Evolutionary conservation across 2,888 invertebrate species (phyloP).

Genomic region (Drosophila ustulata): DNA sequence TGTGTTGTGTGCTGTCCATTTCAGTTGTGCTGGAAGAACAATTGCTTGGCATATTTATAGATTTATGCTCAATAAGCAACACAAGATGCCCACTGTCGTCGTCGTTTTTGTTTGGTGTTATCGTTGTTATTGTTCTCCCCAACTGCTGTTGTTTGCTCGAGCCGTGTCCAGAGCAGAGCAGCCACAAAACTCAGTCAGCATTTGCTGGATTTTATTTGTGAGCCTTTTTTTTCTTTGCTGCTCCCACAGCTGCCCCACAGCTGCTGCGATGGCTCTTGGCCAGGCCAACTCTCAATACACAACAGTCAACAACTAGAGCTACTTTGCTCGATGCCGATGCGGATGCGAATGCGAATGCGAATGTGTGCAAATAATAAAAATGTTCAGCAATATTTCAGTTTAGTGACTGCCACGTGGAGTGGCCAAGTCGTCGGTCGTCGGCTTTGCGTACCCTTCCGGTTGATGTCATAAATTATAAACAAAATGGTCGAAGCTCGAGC

Average conservation of each 20-base stretch:
- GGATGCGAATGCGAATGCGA: conserved; percentile 20
- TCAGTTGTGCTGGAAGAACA: conserved; percentile 40
- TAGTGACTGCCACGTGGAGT: conserved; percentile 33
- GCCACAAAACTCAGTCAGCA: conserved; percentile 58
- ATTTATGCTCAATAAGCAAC: conserved; percentile 57
- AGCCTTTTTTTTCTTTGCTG: conserved; percentile 40
- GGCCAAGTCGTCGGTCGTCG: conserved; percentile 21
- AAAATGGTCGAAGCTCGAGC: conserved; percentile 50
- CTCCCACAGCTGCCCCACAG: conserved; percentile 11
- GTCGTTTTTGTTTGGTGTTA: conserved; percentile 8
- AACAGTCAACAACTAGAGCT: conserved; percentile 52
- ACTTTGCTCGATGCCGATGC: conserved; percentile 41
- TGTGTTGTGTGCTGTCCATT: conserved; percentile 16
- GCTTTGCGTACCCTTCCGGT: conserved; percentile 47
- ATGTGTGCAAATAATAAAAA: conserved; percentile 69
- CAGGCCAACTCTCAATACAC: conserved; percentile 46
- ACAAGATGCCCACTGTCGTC: conserved; percentile 42
- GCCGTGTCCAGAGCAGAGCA: conserved; percentile 49
- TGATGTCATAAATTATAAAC: conserved; percentile 62
- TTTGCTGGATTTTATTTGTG: conserved; percentile 48
- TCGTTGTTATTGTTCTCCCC: conserved; percentile 32
- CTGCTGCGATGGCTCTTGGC: conserved; percentile 8
- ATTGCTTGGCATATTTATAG: conserved; percentile 67
- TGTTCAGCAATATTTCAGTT: conserved; percentile 71
- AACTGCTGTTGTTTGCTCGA: conserved; percentile 43